Percentiles rank a stretch among this genome's conserved stretches.
Evolutionary conservation across 2,888 invertebrate genomes (phyloP).

Genomic region (Furcula furcula): DNA sequence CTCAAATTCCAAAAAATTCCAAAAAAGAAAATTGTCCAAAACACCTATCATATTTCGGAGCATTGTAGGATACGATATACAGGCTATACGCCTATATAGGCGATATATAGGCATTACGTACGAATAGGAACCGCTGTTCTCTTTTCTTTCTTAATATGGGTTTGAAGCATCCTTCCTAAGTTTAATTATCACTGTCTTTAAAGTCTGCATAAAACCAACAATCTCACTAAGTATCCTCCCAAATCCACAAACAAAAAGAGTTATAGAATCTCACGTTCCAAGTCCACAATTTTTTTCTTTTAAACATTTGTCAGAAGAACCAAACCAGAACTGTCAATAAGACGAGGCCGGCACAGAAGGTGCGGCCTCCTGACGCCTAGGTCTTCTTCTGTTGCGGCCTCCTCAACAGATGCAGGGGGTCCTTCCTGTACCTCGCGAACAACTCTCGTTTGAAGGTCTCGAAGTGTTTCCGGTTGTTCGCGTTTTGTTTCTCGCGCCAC

Average conservation of each 20-base stretch:
- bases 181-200: too few species aligned
- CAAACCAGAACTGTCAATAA: slow-evolving; percentile 29
- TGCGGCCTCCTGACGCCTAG: slow-evolving; percentile 76
- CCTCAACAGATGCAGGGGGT: slow-evolving; percentile 78
- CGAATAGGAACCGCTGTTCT: too few species aligned
- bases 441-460: slow-evolving; percentile 92
- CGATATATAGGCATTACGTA: too few species aligned
- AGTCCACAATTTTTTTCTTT: slow-evolving; percentile 2
- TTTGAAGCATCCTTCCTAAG: too few species aligned
- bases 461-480: slow-evolving; percentile 89
- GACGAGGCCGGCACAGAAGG: slow-evolving; percentile 61
- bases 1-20: too few species aligned
- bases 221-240: background rate
- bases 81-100: too few species aligned
- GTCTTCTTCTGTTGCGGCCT: slow-evolving; percentile 65
- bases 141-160: too few species aligned
- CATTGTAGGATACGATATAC: too few species aligned
- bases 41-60: too few species aligned
- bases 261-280: slow-evolving; percentile 5
- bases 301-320: slow-evolving; percentile 39
- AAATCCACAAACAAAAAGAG: background rate
- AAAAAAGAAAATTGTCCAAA: too few species aligned
- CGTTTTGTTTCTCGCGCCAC: slow-evolving; percentile 94
- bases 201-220: too few species aligned
- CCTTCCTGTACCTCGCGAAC: slow-evolving; percentile 87